Base-by-base conservation (phyloP, 2,797 vertebrate genomes). In the Diplodus sargus region DNA sequence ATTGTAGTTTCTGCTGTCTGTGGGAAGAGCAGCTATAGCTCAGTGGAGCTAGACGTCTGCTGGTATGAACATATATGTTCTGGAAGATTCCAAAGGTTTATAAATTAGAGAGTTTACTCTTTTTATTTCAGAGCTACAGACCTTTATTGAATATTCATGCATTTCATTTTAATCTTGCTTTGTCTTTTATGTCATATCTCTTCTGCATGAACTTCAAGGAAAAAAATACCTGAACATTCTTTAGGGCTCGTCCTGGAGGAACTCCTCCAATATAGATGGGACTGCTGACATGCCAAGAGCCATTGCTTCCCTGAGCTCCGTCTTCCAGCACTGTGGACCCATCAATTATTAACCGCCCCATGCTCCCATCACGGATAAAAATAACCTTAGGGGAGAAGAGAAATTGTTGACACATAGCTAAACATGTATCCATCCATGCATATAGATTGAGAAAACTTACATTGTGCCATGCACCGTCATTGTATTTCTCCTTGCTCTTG, bases 261-360 rank as follows among this genome's bases (percentile, higher is more conserved):
- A 98, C 96, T 62, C 98, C 97, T 56, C 98, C 98, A 10, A 99
- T 87, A 43, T 97, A 97, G 77, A 99, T 90, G 5, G 96, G 96
- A 60, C 90, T 92, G 30, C 85, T 95, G 89, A 97, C 93, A 48
- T 94, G 92, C 96, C 97, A 97, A 34, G 89, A 76, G 60, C 85
- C 56, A 2, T 68, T 85, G 66, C 84, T 82, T 51, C 79, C 70
- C 17, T 86, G 60, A 70, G 93, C 92, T 77, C 85, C 89, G 74
- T 96, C 96, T 92, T 97, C 96, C 78, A 97, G 84, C 63, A 96
- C 93, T 10, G 94, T 92, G 51, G 97, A 95, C 62, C 96, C 96
- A 87, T 99, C 96, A 53, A 98, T 96, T 74, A 97, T 90, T 88
- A 99, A 85, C 53, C 93, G 95, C 4, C 97, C 98, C 49, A 84